Conservation (phyloP, 1,140 invertebrate species). For the Papilio xuthus region DNA sequence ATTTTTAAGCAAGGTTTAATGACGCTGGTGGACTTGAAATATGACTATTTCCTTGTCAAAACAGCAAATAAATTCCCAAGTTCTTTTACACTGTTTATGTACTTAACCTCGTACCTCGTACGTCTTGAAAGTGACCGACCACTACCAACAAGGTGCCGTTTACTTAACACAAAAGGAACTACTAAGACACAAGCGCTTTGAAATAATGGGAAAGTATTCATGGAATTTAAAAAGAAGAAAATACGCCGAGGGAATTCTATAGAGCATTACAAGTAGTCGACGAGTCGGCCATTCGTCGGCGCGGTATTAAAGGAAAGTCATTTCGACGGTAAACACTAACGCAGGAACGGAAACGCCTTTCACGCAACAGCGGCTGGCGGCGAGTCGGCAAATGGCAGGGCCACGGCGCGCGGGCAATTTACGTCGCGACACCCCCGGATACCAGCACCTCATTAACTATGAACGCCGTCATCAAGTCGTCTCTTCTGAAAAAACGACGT, state of each 20-base stretch:
- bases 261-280: constrained; percentile 34
- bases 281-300: constrained; percentile 47
- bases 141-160: constrained; percentile 44
- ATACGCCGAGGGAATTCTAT: constrained; percentile 21
- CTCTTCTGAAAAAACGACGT: constrained; percentile 76
- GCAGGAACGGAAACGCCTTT: constrained; percentile 70
- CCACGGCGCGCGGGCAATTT: constrained; percentile 73
- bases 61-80: constrained; percentile 2
- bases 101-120: neutral
- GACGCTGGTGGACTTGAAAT: neutral
- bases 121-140: neutral
- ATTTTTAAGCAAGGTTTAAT: constrained; percentile 27
- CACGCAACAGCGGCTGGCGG: constrained; percentile 60
- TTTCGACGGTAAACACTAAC: constrained; percentile 74
- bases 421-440: constrained; percentile 69
- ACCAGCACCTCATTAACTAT: constrained; percentile 79
- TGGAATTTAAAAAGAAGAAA: constrained; percentile 40
- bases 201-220: constrained; percentile 48
- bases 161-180: constrained; percentile 53
- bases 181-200: constrained; percentile 45
- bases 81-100: neutral
- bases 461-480: constrained; percentile 78
- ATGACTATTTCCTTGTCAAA: neutral
- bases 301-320: constrained; percentile 69
- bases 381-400: constrained; percentile 65